Evolutionary conservation across 1,140 invertebrate species (phyloP), one percentile per base, ranked within the genome.

Genomic region (Anastatus disparis): DNA sequence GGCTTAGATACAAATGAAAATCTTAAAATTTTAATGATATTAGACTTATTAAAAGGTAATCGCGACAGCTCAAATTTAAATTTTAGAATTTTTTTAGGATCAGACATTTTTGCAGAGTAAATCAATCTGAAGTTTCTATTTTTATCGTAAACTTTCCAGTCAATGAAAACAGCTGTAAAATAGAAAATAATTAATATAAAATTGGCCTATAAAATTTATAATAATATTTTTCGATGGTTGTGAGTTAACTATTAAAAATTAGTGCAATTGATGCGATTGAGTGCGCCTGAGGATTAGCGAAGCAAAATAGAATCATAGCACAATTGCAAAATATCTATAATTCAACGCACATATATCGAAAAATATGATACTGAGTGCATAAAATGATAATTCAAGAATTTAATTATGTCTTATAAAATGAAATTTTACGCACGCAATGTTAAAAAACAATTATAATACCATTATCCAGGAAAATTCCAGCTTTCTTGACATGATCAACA

Each of bases 81-180:
- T 24, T 20, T 50, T 22, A 50, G 4, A 22, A 9, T 50, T 50
- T 20, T 50, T 50, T 3, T 20, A 22, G n/a, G 3, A 50, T 50
- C 46, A 50, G n/a, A 7, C 6, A 22, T 50, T 50, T 20, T 50
- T 50, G 7, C 4, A 22, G 46, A 24, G 4, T 22, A 4, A 50
- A 50, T 24, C 20, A 50, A 50, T 50, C 46, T 50, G 22, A 50
- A 50, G 22, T 50, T 20, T 50, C 46, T 50, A 50, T 50, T 50
- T 50, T 50, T 50, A 24, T 50, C 46, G 15, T 50, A 24, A 6
- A 50, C 46, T 50, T 20, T 9, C 17, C 46, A 50, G 20, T 9
- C 46, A 50, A 50, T 20, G 22, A 50, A 50, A 22, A 50, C 17
- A 50, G 17, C 46, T 50, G 22, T 6, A 50, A 50, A 24, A 50